Evolutionary conservation across 1,140 invertebrate genomes (phyloP), one percentile per base, ranked within the genome.

Genomic region (Pentalonia nigronervosa): DNA sequence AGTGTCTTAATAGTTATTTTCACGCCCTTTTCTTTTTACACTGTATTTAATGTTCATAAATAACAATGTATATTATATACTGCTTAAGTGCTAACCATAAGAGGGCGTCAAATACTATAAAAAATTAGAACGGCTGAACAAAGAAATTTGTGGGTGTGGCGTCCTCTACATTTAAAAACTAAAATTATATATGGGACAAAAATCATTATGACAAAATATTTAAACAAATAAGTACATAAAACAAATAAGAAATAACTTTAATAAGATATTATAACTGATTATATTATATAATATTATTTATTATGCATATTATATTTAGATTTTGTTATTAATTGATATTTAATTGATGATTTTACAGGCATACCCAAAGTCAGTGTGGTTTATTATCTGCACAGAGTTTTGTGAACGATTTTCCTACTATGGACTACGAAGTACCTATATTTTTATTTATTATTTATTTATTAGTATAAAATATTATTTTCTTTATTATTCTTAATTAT

Each of bases 321-420:
- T 1, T 41, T 41, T 41, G 17, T 86, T 3, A 7, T 45, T 83
- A 11, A 76, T 47, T 30, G 7, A 76, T 91, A 67, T 50, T 81
- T 91, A 4, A 36, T 84, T 30, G 0, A 17, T 76, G 9, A n/a
- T 20, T 76, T 6, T 41, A 53, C 53, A 90, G 86, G 76, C 60
- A 30, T 99, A 98, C 95, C 98, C 99, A 0, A 97, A 97, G 95
- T 96, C 98, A 7, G 97, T 99, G n/a, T 98, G 98, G 94, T 99
- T 99, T 95, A 99, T 99, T 94, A 96, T 99, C 93, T 97, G 97
- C 94, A 99, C 98, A 96, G 99, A 99, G 95, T 99, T 99, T 95
- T 99, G 99, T 95, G 99, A 99, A 96, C 96, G 99, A 95, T 99
- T 99, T 95, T 98, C 97, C 67, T 99, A 97, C 95, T 99, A 99